Evolutionary conservation across 2,888 invertebrate genomes (phyloP), one percentile per base, ranked within the genome.

Genomic region (Ophion obscuratus): DNA sequence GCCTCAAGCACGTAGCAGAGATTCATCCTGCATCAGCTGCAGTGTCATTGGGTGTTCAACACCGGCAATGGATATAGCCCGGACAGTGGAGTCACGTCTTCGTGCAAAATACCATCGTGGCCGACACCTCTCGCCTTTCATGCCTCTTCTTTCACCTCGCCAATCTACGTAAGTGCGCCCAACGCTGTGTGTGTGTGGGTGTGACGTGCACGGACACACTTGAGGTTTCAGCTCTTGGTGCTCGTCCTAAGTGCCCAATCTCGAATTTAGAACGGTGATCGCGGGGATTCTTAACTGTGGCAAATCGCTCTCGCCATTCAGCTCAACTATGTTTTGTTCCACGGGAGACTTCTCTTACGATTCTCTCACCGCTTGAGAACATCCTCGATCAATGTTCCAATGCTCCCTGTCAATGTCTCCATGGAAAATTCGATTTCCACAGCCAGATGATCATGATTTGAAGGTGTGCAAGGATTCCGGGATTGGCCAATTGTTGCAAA

Each of bases 221-320:
- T 66, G 47, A 7, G 47, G 24, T 53, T 47, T 64, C 73, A 36
- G 31, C 62, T 90, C 88, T 70, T 87, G 73, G 81, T 81, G 85
- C 81, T 87, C 79, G 53, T 78, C 86, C 88, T 90, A 81, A 76
- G 73, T 91, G 89, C 83, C 89, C 90, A 90, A 91, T 90, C 88
- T 88, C 74, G 89, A 88, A 90, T 91, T 91, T 91, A 89, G 90
- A 90, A 91, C 90, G 88, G 80, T 83, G 87, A 77, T 84, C 81
- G 79, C 85, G 85, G 17, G 74, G 83, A 89, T 89, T 84, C 85
- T 87, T 75, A 78, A 75, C 85, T 83, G 84, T 83, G 86, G 83
- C 87, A 88, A 89, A 90, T 89, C 87, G 88, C 84, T 87, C 85
- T 57, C 68, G 70, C 81, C 80, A 86, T 86, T 85, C 81, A 81